A percentile compares a stretch with the other conserved stretches of the same genome.
Conservation (phyloP, 64 coral and sea anemone species). For the Exaiptasia diaphana region DNA sequence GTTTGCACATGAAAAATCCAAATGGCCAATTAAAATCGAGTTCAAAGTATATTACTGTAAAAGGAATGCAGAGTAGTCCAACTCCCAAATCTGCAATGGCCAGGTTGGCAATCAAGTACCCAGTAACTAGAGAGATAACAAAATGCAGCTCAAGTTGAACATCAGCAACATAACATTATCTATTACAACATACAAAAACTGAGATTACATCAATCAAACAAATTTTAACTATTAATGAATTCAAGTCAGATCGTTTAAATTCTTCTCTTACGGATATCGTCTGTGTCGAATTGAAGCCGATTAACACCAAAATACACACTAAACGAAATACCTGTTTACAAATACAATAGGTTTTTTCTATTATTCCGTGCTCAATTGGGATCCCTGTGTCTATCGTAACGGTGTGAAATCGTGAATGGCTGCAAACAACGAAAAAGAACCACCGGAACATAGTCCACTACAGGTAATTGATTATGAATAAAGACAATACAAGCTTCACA, state of each 20-base stretch:
- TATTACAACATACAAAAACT: neutral
- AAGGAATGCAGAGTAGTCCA: constrained; percentile 77
- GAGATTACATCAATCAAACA: neutral
- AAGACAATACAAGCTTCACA: too few species aligned
- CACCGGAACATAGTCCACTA: too few species aligned
- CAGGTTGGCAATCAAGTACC: constrained; percentile 81
- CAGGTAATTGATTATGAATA: too few species aligned
- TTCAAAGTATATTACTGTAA: constrained; percentile 79
- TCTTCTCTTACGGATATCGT: too few species aligned
- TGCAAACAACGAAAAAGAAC: too few species aligned
- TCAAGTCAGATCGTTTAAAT: neutral
- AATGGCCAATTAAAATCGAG: constrained; percentile 75
- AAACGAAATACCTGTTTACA: too few species aligned
- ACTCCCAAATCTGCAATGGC: constrained; percentile 85
- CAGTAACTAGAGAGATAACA: constrained; percentile 55
- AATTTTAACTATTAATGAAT: neutral
- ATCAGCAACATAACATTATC: neutral
- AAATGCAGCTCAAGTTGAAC: neutral
- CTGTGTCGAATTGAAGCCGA: too few species aligned
- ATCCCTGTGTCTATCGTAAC: too few species aligned
- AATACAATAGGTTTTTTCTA: too few species aligned
- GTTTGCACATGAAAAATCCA: constrained; percentile 78
- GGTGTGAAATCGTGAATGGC: too few species aligned
- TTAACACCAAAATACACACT: too few species aligned
- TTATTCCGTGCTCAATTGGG: too few species aligned